phyloP scores from a whole-genome alignment of 2,797 vertebrate species.

The Heteromormyrus szaboi region DNA sequence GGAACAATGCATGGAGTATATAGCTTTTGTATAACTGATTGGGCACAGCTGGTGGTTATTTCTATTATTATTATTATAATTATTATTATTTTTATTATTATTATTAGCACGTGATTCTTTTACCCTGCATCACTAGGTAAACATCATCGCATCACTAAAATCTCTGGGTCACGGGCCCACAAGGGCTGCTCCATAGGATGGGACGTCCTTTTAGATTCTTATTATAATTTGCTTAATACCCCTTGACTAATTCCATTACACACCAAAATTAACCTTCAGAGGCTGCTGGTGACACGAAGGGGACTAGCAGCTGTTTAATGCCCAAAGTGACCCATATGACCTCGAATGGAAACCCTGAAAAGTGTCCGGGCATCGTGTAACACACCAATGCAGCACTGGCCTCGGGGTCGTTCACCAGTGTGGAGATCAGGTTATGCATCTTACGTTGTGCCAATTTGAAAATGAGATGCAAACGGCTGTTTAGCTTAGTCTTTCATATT shows the following conservation, averaged over 20 bases:
- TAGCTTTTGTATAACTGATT: neutral
- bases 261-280: neutral
- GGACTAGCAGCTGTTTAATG: neutral
- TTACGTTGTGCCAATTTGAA: neutral
- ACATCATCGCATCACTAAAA: neutral
- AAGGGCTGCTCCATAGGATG: neutral
- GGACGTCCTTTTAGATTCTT: conserved; percentile 4
- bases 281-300: neutral
- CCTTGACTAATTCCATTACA: conserved; percentile 8
- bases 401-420: neutral
- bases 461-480: neutral
- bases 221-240: conserved; percentile 14
- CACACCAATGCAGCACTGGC: too few relatives aligned
- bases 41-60: neutral
- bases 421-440: neutral
- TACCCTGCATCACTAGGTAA: neutral
- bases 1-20: neutral
- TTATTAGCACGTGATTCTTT: neutral
- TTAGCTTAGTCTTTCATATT: neutral
- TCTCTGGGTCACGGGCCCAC: neutral
- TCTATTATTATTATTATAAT: neutral
- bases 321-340: neutral
- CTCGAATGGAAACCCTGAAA: neutral
- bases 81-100: neutral
- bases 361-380: neutral